phyloP scores from a whole-genome alignment of 2,113 vertebrate species.

The Mormyrus iriodes region DNA sequence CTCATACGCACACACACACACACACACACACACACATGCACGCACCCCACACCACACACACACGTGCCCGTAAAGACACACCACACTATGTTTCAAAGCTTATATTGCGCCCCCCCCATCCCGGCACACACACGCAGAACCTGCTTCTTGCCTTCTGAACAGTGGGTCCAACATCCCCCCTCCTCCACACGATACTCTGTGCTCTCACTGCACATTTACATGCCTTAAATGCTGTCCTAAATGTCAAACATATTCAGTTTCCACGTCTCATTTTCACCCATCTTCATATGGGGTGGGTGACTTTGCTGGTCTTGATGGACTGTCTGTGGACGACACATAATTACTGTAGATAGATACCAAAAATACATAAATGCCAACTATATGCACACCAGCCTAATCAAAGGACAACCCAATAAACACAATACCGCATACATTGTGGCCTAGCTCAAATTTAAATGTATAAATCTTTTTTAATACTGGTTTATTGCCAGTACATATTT shows the following conservation, averaged over 20 bases:
- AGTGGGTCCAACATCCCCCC: no score
- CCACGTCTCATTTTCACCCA: background rate
- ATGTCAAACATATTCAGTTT: slow-evolving; percentile 27
- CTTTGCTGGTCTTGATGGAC: background rate
- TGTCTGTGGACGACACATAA: background rate
- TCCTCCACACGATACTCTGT: background rate
- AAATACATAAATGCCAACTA: background rate
- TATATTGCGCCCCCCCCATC: no score
- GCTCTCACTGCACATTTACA: background rate
- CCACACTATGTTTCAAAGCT: background rate
- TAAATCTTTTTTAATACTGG: no score
- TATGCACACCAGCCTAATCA: background rate
- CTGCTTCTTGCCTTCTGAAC: no score
- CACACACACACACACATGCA: background rate
- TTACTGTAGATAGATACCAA: background rate
- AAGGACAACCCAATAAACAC: background rate
- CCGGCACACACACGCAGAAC: no score
- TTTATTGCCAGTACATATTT: no score
- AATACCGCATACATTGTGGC: background rate
- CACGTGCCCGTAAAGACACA: no score
- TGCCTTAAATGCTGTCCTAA: slow-evolving; percentile 12
- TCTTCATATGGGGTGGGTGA: no score
- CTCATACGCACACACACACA: background rate
- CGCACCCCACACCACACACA: background rate
- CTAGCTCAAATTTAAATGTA: no score